Evolutionary conservation across 2,888 invertebrate genomes (phyloP).

Genomic region (Leptopilina myrica): DNA sequence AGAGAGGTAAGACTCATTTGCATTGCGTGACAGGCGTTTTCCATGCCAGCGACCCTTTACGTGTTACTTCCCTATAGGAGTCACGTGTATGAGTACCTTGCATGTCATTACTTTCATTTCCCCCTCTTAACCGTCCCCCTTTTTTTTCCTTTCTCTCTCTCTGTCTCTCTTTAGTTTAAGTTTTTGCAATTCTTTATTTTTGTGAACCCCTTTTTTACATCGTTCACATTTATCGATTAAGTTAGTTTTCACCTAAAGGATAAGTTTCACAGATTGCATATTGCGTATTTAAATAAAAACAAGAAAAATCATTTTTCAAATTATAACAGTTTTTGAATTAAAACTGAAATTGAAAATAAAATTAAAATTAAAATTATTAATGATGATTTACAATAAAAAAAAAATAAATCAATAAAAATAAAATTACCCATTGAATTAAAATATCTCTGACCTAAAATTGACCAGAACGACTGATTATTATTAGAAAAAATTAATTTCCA

Average conservation of each 20-base stretch:
- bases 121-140: slow-evolving; percentile 32
- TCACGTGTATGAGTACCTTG: slow-evolving; percentile 53
- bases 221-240: slow-evolving; percentile 48
- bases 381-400: no score
- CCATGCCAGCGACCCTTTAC: slow-evolving; percentile 52
- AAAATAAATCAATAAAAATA: no score
- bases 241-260: slow-evolving; percentile 6
- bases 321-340: neutral
- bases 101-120: slow-evolving; percentile 46
- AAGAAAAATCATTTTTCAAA: neutral
- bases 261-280: neutral
- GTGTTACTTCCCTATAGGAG: slow-evolving; percentile 40
- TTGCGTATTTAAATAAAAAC: no score
- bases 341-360: no score
- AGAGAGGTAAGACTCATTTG: slow-evolving; percentile 50
- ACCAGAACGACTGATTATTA: no score
- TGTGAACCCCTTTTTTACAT: slow-evolving; percentile 11
- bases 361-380: no score
- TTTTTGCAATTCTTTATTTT: slow-evolving; percentile 51
- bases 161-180: slow-evolving; percentile 40
- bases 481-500: no score
- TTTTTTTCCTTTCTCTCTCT: slow-evolving; percentile 20
- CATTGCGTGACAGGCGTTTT: slow-evolving; percentile 58
- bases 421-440: no score
- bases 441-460: no score